These are phyloP conservation scores for Drosophila chauvacae DNA, from an alignment of 1,140 invertebrate species.

Conservation along the genomic window DNA sequence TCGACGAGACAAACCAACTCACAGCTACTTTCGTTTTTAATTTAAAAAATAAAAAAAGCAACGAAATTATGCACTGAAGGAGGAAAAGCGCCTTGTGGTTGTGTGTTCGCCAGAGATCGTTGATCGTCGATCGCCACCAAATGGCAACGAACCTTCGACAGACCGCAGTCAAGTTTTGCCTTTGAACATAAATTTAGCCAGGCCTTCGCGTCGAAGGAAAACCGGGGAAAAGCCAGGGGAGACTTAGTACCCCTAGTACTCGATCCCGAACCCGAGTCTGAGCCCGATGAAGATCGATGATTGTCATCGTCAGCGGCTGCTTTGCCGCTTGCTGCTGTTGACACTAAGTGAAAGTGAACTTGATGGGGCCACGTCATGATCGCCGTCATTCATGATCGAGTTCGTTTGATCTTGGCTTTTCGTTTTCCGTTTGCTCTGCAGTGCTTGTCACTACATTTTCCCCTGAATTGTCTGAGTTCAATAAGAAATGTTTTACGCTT, in stretches of 20 bases:
- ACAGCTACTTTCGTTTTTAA: slow-evolving; percentile 81
- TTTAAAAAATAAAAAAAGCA: slow-evolving; percentile 58
- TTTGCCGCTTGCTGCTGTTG: slow-evolving; percentile 53
- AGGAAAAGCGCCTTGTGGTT: slow-evolving; percentile 62
- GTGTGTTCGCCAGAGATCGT: slow-evolving; percentile 45
- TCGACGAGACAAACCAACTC: slow-evolving; percentile 33
- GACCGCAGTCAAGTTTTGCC: slow-evolving; percentile 74
- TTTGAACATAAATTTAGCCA: slow-evolving; percentile 74
- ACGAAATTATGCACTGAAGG: slow-evolving; percentile 41
- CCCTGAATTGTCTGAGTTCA: slow-evolving; percentile 11
- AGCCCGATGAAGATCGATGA: slow-evolving; percentile 81
- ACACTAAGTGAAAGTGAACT: slow-evolving; percentile 83
- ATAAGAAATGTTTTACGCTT: slow-evolving; percentile 56
- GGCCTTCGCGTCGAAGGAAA: slow-evolving; percentile 38
- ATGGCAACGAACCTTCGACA: slow-evolving; percentile 80
- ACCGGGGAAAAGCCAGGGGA: slow-evolving; percentile 7
- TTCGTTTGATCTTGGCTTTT: slow-evolving; percentile 51
- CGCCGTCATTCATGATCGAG: slow-evolving; percentile 41
- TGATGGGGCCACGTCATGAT: slow-evolving; percentile 68
- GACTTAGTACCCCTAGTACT: slow-evolving; percentile 19
- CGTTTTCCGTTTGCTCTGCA: slow-evolving; percentile 17
- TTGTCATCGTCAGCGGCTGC: slow-evolving; percentile 72
- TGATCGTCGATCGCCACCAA: slow-evolving; percentile 63
- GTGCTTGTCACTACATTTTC: slow-evolving; percentile 23
- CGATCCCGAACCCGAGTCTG: slow-evolving; percentile 2